phyloP scores from a whole-genome alignment of 1,140 invertebrate species.

The Planococcus citri region DNA sequence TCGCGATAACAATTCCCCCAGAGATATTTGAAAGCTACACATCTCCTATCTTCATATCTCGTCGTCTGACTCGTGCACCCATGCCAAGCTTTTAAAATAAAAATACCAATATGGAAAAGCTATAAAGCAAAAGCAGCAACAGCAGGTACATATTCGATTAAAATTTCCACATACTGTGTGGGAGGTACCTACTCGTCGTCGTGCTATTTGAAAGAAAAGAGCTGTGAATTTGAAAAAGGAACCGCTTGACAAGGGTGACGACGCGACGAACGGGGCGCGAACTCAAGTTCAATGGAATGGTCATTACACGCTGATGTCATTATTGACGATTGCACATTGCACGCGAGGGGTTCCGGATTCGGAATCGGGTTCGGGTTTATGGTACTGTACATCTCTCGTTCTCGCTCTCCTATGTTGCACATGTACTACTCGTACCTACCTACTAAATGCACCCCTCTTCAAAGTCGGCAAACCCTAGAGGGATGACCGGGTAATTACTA shows the following conservation, averaged over 20 bases:
- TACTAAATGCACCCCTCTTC: slow-evolving; percentile 10
- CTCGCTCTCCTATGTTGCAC: too few relatives aligned
- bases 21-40: too few relatives aligned
- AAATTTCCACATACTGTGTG: background rate
- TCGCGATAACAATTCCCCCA: background rate
- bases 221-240: background rate
- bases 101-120: too few relatives aligned
- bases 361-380: too few relatives aligned
- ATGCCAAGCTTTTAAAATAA: too few relatives aligned
- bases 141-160: background rate
- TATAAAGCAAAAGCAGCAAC: too few relatives aligned
- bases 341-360: background rate
- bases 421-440: too few relatives aligned
- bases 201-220: background rate
- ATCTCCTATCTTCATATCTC: too few relatives aligned
- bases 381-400: too few relatives aligned
- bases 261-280: too few relatives aligned
- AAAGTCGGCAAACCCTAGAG: slow-evolving; percentile 16
- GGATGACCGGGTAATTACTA: slow-evolving; percentile 18
- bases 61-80: too few relatives aligned
- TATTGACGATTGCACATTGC: slow-evolving; percentile 14
- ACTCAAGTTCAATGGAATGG: slow-evolving; percentile 18
- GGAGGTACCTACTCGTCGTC: background rate
- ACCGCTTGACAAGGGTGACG: background rate
- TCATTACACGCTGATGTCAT: slow-evolving; percentile 12